Evolutionary conservation across 2,797 vertebrate species (phyloP).

Genomic region (Carcharodon carcharias): DNA sequence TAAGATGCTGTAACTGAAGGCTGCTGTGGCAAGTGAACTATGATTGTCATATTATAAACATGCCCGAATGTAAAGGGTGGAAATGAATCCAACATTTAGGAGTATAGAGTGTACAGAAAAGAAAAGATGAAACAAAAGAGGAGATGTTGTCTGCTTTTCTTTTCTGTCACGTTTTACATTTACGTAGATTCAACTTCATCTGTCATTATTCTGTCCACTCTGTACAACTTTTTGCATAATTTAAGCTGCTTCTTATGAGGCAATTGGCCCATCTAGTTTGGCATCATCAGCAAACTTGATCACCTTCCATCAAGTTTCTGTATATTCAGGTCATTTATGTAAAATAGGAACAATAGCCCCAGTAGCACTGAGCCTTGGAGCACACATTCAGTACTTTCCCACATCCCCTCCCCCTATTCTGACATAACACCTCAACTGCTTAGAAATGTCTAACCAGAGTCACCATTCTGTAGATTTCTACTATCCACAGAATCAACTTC

Average conservation of each 20-base stretch:
- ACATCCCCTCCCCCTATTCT: background rate
- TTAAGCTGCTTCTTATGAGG: background rate
- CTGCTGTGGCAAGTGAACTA: background rate
- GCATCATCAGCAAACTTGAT: background rate
- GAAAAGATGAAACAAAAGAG: background rate
- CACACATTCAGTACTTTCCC: background rate
- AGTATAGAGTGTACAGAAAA: background rate
- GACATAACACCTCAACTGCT: background rate
- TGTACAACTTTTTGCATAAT: background rate
- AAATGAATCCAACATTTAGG: background rate
- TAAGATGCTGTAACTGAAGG: background rate
- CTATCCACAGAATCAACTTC: background rate
- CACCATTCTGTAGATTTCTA: background rate
- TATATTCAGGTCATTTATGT: background rate
- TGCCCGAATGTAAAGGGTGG: background rate
- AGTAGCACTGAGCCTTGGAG: background rate
- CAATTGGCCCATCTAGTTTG: background rate
- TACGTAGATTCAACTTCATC: background rate
- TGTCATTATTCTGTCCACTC: background rate
- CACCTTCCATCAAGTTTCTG: background rate
- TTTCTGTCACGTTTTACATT: background rate
- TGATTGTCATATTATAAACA: background rate
- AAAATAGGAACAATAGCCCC: background rate
- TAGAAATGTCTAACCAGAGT: background rate
- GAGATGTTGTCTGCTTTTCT: background rate